phyloP scores from a whole-genome alignment of 2,888 invertebrate species.

The Acanthosepion esculentum region DNA sequence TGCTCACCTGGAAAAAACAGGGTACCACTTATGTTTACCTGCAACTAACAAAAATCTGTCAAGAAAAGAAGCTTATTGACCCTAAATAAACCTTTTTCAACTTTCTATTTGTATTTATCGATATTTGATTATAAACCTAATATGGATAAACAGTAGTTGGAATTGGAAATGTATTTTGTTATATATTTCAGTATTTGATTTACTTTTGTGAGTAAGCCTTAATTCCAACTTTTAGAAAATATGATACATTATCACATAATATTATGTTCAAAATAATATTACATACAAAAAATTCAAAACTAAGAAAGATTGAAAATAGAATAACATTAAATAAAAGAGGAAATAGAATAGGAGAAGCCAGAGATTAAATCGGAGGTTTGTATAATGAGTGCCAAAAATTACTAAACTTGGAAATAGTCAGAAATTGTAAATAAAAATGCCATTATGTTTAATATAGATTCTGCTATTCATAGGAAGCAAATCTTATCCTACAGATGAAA shows the following conservation, averaged over 20 bases:
- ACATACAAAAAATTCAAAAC: too few relatives aligned
- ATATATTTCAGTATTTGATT: neutral
- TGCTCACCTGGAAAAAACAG: slow-evolving; percentile 82
- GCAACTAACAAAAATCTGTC: slow-evolving; percentile 37
- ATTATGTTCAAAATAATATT: too few relatives aligned
- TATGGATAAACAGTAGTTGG: neutral
- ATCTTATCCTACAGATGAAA: neutral
- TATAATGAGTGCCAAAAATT: too few relatives aligned
- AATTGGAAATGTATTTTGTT: neutral
- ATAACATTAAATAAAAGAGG: neutral
- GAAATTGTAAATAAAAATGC: neutral
- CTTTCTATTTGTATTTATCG: neutral
- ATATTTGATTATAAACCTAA: neutral
- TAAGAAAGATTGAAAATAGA: neutral
- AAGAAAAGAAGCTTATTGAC: neutral
- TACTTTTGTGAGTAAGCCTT: too few relatives aligned
- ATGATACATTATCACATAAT: too few relatives aligned
- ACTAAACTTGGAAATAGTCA: neutral
- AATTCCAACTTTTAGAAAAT: too few relatives aligned
- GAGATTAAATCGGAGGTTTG: neutral
- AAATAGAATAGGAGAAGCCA: neutral
- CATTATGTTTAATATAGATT: neutral
- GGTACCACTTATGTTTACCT: slow-evolving; percentile 24
- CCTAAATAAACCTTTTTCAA: neutral
- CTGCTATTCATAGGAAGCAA: neutral